Percentiles rank a stretch among this genome's conserved stretches.
Conservation (phyloP, 2,888 invertebrate genomes). For the Drosophila kuntzei region DNA sequence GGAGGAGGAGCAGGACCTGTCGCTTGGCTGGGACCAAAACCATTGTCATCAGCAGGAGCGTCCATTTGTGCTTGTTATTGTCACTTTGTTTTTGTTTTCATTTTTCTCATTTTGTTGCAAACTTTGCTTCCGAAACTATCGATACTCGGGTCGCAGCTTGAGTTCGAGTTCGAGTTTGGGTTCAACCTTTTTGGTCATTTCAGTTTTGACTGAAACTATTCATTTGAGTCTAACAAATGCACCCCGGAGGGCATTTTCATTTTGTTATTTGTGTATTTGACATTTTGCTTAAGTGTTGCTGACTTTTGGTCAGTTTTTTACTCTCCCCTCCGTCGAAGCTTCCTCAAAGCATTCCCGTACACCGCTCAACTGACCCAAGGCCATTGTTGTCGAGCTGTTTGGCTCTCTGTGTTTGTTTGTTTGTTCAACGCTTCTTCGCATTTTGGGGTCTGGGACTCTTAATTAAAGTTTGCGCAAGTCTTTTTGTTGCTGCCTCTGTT, state of each 20-base stretch:
- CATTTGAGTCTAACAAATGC: conserved; percentile 74
- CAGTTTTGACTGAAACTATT: conserved; percentile 70
- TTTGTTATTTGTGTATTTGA: conserved; percentile 79
- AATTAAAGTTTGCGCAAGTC: conserved; percentile 76
- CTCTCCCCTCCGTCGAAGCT: background rate
- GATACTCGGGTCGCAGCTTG: conserved; percentile 43
- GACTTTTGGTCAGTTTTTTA: conserved; percentile 73
- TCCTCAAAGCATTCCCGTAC: too few species aligned
- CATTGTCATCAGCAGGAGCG: conserved; percentile 70
- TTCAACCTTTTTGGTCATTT: conserved; percentile 70
- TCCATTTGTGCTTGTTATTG: conserved; percentile 80
- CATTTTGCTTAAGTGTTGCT: conserved; percentile 82
- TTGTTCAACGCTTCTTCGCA: conserved; percentile 13
- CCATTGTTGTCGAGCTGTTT: conserved; percentile 58
- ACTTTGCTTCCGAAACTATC: conserved; percentile 70
- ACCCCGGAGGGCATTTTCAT: conserved; percentile 77
- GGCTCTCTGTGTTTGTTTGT: conserved; percentile 30
- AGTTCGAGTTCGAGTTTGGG: conserved; percentile 12
- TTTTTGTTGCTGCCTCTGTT: conserved; percentile 40
- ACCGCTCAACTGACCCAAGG: conserved; percentile 51
- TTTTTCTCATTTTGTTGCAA: conserved; percentile 27
- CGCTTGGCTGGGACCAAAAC: background rate
- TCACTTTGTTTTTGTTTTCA: conserved; percentile 62
- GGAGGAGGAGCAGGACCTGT: background rate
- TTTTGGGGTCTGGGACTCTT: conserved; percentile 47